phyloP scores from a whole-genome alignment of 2,888 invertebrate species.

The Dryadula phaetusa region DNA sequence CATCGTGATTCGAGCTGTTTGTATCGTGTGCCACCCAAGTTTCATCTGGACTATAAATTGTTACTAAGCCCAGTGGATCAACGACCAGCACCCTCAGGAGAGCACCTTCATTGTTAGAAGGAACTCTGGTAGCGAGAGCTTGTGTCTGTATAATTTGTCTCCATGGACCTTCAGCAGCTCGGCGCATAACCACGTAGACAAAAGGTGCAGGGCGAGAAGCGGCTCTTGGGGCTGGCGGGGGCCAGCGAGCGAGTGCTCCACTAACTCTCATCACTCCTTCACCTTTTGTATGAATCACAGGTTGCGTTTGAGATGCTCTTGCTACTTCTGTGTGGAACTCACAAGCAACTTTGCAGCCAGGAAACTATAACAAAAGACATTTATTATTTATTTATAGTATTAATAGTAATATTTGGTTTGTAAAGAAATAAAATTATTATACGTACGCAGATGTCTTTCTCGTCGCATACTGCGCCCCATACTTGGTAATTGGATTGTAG shows the following conservation, averaged over 20 bases:
- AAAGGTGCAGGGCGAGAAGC: slow-evolving; percentile 84
- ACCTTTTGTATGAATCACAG: slow-evolving; percentile 88
- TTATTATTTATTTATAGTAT: slow-evolving; percentile 27
- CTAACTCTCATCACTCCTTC: slow-evolving; percentile 87
- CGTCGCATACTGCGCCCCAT: slow-evolving; percentile 89
- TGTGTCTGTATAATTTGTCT: slow-evolving; percentile 88
- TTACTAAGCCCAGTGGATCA: slow-evolving; percentile 88
- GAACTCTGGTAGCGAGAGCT: slow-evolving; percentile 86
- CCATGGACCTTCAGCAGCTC: slow-evolving; percentile 86
- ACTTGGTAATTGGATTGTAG: slow-evolving; percentile 89
- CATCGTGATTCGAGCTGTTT: slow-evolving; percentile 78
- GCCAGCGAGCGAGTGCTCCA: slow-evolving; percentile 87
- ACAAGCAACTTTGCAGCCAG: slow-evolving; percentile 89
- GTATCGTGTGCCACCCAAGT: slow-evolving; percentile 83
- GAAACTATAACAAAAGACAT: slow-evolving; percentile 83
- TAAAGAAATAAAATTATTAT: not conserved
- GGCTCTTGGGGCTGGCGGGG: slow-evolving; percentile 84
- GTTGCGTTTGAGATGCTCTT: slow-evolving; percentile 86
- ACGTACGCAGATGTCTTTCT: slow-evolving; percentile 90
- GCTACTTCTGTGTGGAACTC: slow-evolving; percentile 87
- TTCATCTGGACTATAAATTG: slow-evolving; percentile 88
- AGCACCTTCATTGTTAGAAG: slow-evolving; percentile 86
- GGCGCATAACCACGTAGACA: slow-evolving; percentile 89
- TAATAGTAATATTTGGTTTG: not conserved
- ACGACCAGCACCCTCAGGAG: slow-evolving; percentile 88